Evolutionary conservation across 2,113 vertebrate species (phyloP).

Genomic region (Cyprinus carpio): DNA sequence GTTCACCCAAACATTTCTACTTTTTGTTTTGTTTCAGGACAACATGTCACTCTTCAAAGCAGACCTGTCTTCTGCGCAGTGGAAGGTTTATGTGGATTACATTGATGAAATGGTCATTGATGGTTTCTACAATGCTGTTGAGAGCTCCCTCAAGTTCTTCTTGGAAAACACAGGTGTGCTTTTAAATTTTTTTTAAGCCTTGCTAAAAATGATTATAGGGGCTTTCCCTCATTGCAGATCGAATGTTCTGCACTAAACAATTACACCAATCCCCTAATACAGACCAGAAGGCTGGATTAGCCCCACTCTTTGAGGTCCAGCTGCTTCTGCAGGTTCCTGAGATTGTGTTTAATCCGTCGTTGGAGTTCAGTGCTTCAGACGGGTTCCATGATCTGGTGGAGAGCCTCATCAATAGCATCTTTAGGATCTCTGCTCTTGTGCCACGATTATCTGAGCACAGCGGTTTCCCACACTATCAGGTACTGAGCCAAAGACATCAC

Average conservation of each 20-base stretch:
- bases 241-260: not conserved
- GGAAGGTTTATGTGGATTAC: constrained; percentile 86
- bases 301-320: constrained; percentile 86
- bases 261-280: constrained; percentile 20
- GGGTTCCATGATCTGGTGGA: constrained; percentile 83
- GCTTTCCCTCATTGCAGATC: not conserved
- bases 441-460: constrained; percentile 77
- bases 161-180: constrained; percentile 87
- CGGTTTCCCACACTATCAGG: constrained; percentile 84
- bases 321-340: constrained; percentile 83
- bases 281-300: constrained; percentile 75
- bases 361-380: constrained; percentile 76
- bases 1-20: not conserved
- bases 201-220: not conserved
- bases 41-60: constrained; percentile 82
- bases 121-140: constrained; percentile 85
- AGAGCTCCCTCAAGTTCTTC: constrained; percentile 87
- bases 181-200: not conserved
- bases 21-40: constrained; percentile 71
- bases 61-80: constrained; percentile 76
- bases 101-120: constrained; percentile 88
- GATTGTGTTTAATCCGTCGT: constrained; percentile 84
- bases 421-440: constrained; percentile 80
- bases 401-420: constrained; percentile 79
- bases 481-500: constrained; percentile 58